Evolutionary conservation across 2,113 vertebrate species (phyloP).

Genomic region (Panurus biarmicus): DNA sequence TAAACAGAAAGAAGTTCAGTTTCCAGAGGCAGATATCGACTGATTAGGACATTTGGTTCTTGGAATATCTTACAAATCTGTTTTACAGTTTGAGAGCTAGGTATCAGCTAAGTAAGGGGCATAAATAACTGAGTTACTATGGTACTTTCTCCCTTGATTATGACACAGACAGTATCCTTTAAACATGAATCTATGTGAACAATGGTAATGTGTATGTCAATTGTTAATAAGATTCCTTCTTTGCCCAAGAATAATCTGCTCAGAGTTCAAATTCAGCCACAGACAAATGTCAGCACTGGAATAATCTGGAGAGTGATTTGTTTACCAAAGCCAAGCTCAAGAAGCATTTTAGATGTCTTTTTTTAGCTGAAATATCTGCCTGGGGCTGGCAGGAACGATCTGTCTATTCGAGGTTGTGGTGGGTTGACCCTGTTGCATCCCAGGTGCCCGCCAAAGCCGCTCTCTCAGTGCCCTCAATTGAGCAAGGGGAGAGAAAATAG

Average conservation of each 20-base stretch:
- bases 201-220: neutral
- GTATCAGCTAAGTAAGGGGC: neutral
- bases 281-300: neutral
- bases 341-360: neutral
- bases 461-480: neutral
- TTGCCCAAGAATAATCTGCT: neutral
- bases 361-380: neutral
- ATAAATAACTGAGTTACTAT: neutral
- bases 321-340: neutral
- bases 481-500: neutral
- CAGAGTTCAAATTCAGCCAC: neutral
- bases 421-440: rapidly evolving
- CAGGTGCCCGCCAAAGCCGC: rapidly evolving
- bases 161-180: neutral
- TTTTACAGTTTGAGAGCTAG: neutral
- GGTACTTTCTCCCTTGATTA: neutral
- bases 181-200: neutral
- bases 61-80: neutral
- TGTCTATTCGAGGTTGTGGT: neutral
- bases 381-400: neutral
- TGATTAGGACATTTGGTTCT: neutral
- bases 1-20: neutral
- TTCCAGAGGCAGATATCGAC: neutral
- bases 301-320: neutral
- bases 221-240: neutral